Base-by-base conservation (phyloP, 2,797 vertebrate genomes). In the Lemur catta region DNA sequence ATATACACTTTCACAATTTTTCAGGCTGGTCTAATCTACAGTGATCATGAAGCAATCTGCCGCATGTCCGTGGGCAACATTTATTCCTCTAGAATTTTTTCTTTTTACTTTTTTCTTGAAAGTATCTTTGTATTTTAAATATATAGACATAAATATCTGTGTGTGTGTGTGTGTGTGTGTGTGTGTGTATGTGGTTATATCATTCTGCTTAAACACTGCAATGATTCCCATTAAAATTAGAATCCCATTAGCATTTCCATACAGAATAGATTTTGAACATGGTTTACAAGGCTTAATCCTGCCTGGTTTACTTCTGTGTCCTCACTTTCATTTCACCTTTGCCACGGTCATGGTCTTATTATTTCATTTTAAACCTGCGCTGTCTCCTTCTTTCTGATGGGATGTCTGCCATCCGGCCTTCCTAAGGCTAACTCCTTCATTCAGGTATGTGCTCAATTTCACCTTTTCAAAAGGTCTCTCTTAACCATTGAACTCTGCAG, bases 231-330 rank as follows among this genome's bases (percentile, higher is more conserved):
- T 50, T 91, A 46, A 13, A 80, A 74, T 76, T 65, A 55, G 30
- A 89, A 52, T 41, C 35, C 12, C 30, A 35, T 35, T 55, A 74
- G 24, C 65, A 48, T 67, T 20, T 28, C n/a, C 33, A 57, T 10
- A 22, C 17, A 41, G 2, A 48, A 35, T 9, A 61, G 50, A 30
- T 48, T 81, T 87, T 59, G 48, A 91, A 75, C n/a, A 87, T 15
- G 0, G 0, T 13, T 41, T 67, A 28, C 6, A 76, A 88, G 26
- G 35, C 9, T 9, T 6, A 20, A 6, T 30, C 13, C 0, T 6
- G 17, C 1, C 22, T 82, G 13, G 35, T 76, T 82, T 24, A 76
- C 17, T 69, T 59, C 18, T 65, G 4, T 81, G 14, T 84, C 35
- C 17, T 80, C 30, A 46, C 11, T 28, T 59, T 82, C 28, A 82